Conservation (phyloP, 2,113 vertebrate genomes). For the Sander vitreus region DNA sequence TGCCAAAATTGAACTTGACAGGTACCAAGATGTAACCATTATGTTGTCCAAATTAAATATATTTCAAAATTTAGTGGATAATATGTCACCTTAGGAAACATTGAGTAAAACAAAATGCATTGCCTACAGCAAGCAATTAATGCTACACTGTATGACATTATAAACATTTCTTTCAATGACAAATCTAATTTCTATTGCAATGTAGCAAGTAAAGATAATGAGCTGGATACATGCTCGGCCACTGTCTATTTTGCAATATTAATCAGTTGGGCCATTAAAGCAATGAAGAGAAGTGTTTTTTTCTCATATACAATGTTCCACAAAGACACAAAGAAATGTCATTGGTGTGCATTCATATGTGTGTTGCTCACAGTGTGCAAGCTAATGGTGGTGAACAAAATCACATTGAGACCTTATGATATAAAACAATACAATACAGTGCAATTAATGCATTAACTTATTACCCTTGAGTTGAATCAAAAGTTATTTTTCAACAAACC, state of each 20-base stretch:
- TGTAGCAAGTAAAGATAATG: constrained; percentile 3
- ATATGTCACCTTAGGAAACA: constrained; percentile 44
- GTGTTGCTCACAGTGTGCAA: neutral
- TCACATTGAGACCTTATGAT: neutral
- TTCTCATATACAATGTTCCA: constrained; percentile 6
- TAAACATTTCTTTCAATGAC: constrained; percentile 22
- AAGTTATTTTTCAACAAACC: neutral
- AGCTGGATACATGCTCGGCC: neutral
- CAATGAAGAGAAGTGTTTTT: constrained; percentile 3
- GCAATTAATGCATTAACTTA: neutral
- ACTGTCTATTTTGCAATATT: constrained; percentile 7
- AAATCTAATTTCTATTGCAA: constrained; percentile 35
- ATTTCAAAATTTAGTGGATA: constrained; percentile 41
- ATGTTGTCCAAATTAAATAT: constrained; percentile 46
- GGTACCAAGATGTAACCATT: constrained; percentile 39
- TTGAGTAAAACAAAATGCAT: neutral
- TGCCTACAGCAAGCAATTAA: constrained; percentile 13
- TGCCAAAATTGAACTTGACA: constrained; percentile 39
- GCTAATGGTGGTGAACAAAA: neutral
- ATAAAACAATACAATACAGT: neutral
- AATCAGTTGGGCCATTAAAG: constrained; percentile 16
- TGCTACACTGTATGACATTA: constrained; percentile 8
- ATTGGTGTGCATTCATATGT: neutral
- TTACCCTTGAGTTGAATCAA: constrained; percentile 15
- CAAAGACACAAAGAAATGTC: neutral